These are phyloP conservation scores for Eudasyphora cyanicolor DNA, from an alignment of 2,888 invertebrate genomes.

Conservation along the genomic window DNA sequence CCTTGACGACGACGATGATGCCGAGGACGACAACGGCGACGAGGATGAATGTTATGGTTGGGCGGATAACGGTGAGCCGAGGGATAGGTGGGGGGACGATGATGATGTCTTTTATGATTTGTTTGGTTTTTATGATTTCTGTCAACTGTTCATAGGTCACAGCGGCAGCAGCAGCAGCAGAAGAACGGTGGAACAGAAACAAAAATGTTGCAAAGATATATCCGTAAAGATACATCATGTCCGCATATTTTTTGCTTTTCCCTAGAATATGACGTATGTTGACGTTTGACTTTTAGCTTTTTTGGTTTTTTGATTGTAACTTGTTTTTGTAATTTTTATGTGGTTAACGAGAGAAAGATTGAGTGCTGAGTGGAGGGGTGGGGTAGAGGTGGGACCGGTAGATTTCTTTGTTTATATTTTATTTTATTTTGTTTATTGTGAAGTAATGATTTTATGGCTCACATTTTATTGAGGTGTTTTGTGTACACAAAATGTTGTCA, in stretches of 20 bases:
- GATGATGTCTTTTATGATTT: conserved; percentile 28
- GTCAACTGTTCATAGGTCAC: conserved; percentile 39
- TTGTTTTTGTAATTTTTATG: background rate
- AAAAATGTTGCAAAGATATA: background rate
- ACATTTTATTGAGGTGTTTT: conserved; percentile 45
- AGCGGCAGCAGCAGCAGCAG: background rate
- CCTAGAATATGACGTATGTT: conserved; percentile 22
- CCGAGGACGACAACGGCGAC: background rate
- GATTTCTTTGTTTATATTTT: conserved; percentile 37
- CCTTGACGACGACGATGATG: background rate
- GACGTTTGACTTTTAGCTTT: conserved; percentile 14
- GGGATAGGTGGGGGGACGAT: background rate
- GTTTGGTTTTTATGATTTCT: conserved; percentile 29
- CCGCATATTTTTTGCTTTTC: too few relatives aligned
- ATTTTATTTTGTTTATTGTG: conserved; percentile 30
- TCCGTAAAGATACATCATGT: conserved; percentile 29
- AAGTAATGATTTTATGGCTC: conserved; percentile 45
- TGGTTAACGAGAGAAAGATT: background rate
- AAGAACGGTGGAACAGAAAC: background rate
- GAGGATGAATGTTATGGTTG: too few relatives aligned
- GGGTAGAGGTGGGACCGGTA: too few relatives aligned
- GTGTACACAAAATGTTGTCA: conserved; percentile 20
- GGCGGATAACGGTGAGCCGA: too few relatives aligned
- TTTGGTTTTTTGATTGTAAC: too few relatives aligned
- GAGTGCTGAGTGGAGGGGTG: too few relatives aligned